Conservation (phyloP, 2,113 vertebrate genomes). For the Cynoglossus semilaevis region DNA sequence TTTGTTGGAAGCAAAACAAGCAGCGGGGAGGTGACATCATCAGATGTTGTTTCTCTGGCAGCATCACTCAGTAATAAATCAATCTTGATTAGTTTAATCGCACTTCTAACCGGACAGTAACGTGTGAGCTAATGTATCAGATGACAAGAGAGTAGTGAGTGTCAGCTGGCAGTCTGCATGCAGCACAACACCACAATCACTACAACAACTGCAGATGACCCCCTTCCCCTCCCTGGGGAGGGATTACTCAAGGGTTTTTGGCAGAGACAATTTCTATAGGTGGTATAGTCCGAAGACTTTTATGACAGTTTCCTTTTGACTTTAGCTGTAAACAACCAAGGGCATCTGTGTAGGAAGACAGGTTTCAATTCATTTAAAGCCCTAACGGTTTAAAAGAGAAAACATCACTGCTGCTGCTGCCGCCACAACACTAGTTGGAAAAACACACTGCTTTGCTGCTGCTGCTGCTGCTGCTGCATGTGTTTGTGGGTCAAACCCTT, state of each 20-base stretch:
- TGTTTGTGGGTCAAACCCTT: constrained; percentile 22
- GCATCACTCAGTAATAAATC: background rate
- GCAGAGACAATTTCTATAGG: background rate
- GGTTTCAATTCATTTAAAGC: background rate
- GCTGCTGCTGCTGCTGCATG: constrained; percentile 8
- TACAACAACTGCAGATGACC: background rate
- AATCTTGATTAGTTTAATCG: background rate
- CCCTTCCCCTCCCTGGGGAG: background rate
- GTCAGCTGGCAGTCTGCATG: background rate
- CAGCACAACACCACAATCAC: background rate
- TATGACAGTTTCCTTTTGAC: background rate
- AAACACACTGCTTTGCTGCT: background rate
- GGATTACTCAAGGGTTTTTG: background rate
- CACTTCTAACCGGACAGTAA: background rate
- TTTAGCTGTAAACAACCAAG: background rate
- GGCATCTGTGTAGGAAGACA: background rate
- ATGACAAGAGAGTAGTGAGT: background rate
- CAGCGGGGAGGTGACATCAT: background rate
- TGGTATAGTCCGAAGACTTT: background rate
- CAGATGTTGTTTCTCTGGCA: background rate
- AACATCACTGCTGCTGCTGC: background rate
- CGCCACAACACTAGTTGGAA: background rate
- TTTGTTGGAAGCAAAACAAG: background rate
- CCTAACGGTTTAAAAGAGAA: background rate
- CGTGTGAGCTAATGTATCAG: background rate